Conservation (phyloP, 2,888 invertebrate genomes). For the Sphaeridia pumilis region DNA sequence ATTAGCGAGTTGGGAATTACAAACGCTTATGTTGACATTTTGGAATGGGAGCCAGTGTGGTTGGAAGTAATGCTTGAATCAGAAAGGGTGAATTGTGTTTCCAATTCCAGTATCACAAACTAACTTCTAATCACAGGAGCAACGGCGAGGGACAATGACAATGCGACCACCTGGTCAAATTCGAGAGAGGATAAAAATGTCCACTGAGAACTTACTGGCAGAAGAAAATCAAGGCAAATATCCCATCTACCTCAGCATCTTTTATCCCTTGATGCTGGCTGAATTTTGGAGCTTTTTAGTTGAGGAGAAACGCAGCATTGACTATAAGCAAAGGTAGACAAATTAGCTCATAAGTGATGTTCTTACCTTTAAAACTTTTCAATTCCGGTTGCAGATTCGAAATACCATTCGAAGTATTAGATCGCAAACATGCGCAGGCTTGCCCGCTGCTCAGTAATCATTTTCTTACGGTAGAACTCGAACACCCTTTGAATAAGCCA, state of each 20-base stretch:
- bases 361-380: too few species aligned
- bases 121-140: slow-evolving; percentile 1
- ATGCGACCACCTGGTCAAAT: not conserved
- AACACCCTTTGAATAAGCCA: too few species aligned
- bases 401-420: too few species aligned
- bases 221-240: not conserved
- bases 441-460: too few species aligned
- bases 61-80: slow-evolving; percentile 44
- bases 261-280: slow-evolving; percentile 3
- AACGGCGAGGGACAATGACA: not conserved
- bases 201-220: not conserved
- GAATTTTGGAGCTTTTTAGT: slow-evolving; percentile 11
- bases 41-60: slow-evolving; percentile 57
- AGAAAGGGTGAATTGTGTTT: slow-evolving; percentile 4
- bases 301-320: too few species aligned
- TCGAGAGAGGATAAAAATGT: not conserved
- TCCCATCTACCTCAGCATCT: not conserved
- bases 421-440: too few species aligned
- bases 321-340: too few species aligned
- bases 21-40: slow-evolving; percentile 47
- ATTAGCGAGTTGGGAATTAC: too few species aligned
- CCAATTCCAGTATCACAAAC: not conserved
- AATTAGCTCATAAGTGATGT: too few species aligned
- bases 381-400: too few species aligned
- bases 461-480: too few species aligned